Percentiles rank a stretch among this genome's conserved stretches.
Conservation (phyloP, 2,113 vertebrate species). For the Actenoides lindsayi region DNA sequence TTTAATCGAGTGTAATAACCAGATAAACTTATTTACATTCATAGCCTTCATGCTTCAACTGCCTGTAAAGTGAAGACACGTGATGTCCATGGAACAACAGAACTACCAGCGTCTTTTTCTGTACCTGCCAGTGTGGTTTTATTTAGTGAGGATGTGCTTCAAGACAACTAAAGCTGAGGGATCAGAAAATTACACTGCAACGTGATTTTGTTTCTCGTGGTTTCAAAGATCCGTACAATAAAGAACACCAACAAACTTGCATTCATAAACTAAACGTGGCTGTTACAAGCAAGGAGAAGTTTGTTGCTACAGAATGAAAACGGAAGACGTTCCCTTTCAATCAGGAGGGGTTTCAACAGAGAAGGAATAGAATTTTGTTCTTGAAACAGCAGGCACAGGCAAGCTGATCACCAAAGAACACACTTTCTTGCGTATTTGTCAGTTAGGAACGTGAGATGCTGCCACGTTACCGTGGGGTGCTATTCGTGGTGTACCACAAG, state of each 20-base stretch:
- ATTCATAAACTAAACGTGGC: neutral
- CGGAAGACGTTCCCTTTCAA: neutral
- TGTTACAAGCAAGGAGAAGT: neutral
- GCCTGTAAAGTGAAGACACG: neutral
- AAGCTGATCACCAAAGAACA: neutral
- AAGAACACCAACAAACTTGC: neutral
- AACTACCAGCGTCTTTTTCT: neutral
- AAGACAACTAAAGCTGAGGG: neutral
- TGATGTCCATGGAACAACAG: neutral
- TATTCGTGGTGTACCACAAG: neutral
- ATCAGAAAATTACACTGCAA: neutral
- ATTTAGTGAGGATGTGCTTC: neutral
- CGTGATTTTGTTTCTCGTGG: neutral
- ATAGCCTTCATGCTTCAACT: neutral
- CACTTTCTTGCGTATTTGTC: neutral
- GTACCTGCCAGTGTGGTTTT: neutral
- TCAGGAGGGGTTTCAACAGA: neutral
- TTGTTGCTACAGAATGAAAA: neutral
- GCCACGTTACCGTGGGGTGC: neutral
- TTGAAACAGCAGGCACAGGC: neutral
- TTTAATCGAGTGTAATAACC: neutral
- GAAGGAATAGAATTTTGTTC: neutral
- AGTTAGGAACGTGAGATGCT: neutral
- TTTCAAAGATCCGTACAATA: neutral
- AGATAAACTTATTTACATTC: neutral